Evolutionary conservation across 2,113 vertebrate genomes (phyloP), one percentile per base, ranked within the genome.

Genomic region (Protobothrops flavoviridis): DNA sequence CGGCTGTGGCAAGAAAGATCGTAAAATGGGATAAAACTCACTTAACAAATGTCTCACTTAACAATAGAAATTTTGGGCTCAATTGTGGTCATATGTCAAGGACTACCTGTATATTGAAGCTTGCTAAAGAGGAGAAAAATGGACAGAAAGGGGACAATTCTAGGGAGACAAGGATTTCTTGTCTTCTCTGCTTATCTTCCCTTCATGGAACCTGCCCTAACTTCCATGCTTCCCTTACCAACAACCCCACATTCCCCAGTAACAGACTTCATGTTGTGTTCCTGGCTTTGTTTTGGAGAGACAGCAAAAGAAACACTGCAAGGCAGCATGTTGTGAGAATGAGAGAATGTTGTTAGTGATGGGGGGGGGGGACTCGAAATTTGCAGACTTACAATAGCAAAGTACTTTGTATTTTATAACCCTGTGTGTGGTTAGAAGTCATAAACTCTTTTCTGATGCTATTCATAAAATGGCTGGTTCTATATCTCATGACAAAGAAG

Each of bases 371-470:
- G 52, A 24, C 81, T 39, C 87, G 91, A 61, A 56, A 43, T 89
- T 43, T 43, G 85, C 91, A 90, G 88, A 94, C 87, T 64, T 90
- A 53, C 53, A 86, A 92, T 89, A 61, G 57, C 92, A 86, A 43
- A 61, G 92, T 50, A 93, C 93, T 91, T 95, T 96, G 95, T 85
- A 95, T 95, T 94, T 96, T 48, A 53, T 89, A 96, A 95, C 96
- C 94, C 94, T 95, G 26, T 93, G 93, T 91, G 95, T 89, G 94
- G 93, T 94, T 94, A 95, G 96, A 96, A 95, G 96, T 97, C 96
- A 95, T 95, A 96, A 94, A 95, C 88, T 29, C 24, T 26, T 85
- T 90, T 90, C 69, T 29, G 33, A 93, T 59, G 17, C 92, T 85
- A 56, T 74, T 55, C 85, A 52, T 59, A 88, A 94, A 94, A 92